Conservation (phyloP, 2,113 vertebrate genomes). For the Gracilinanus agilis region DNA sequence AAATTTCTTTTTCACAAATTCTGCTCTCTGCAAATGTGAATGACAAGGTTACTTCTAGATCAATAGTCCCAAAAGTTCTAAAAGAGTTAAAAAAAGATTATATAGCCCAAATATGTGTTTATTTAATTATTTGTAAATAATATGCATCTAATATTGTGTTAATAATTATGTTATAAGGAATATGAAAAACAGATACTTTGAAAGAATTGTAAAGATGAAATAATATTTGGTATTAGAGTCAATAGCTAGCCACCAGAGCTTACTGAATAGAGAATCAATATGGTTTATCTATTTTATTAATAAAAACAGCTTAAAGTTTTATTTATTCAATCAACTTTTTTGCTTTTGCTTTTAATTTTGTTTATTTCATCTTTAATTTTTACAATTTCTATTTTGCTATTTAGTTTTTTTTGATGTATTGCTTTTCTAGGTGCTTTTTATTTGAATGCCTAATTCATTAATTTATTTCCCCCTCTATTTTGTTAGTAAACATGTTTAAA, state of each 20-base stretch:
- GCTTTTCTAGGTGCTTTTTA: neutral
- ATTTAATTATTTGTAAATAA: neutral
- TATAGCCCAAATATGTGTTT: neutral
- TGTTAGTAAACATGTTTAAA: neutral
- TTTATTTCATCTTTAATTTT: neutral
- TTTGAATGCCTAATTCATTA: neutral
- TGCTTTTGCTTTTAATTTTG: neutral
- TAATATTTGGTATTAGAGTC: neutral
- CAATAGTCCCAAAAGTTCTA: neutral
- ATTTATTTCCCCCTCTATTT: neutral
- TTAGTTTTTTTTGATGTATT: neutral
- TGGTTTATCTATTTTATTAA: neutral
- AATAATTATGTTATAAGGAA: neutral
- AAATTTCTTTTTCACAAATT: constrained; percentile 23
- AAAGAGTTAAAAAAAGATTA: neutral
- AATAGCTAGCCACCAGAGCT: neutral
- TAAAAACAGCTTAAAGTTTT: neutral
- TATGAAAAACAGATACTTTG: neutral
- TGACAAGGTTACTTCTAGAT: neutral
- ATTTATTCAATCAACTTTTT: neutral
- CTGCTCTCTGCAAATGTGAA: neutral
- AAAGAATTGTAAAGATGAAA: neutral
- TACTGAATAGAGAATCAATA: neutral
- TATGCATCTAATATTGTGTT: neutral
- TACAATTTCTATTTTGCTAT: neutral